These are phyloP conservation scores for Xestia xanthographa DNA, from an alignment of 2,888 invertebrate genomes.

Conservation along the genomic window DNA sequence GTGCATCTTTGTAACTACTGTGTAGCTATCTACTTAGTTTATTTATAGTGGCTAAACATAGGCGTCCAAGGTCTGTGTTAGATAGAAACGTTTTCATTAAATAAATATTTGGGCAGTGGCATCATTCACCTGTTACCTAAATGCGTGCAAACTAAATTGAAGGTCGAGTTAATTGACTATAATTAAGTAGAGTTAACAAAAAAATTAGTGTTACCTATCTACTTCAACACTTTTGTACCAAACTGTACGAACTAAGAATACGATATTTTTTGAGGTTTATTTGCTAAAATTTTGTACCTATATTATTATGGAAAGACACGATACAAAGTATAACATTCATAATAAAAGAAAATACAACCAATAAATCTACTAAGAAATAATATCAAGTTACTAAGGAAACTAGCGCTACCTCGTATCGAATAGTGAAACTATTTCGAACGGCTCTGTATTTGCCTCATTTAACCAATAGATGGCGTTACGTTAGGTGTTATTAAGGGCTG, in stretches of 20 bases:
- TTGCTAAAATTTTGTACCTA: neutral
- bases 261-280: no score
- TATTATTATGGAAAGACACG: neutral
- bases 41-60: neutral
- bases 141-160: slow-evolving; percentile 6
- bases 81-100: slow-evolving; percentile 5
- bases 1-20: neutral
- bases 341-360: neutral
- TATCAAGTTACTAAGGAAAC: neutral
- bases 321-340: neutral
- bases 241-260: neutral
- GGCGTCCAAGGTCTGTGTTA: slow-evolving; percentile 10
- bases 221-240: no score
- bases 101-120: neutral
- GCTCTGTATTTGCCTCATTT: neutral
- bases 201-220: neutral
- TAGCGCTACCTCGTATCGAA: slow-evolving; percentile 50
- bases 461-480: slow-evolving; percentile 43
- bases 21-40: neutral
- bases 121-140: neutral
- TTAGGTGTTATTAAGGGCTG: neutral
- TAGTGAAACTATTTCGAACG: slow-evolving; percentile 54
- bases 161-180: neutral
- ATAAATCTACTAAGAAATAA: neutral
- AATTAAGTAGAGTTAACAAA: neutral